A percentile compares a stretch with the other conserved stretches of the same genome.
These are phyloP conservation scores for Phrynocephalus versicolor DNA, from an alignment of 2,113 vertebrate species.

Conservation along the genomic window DNA sequence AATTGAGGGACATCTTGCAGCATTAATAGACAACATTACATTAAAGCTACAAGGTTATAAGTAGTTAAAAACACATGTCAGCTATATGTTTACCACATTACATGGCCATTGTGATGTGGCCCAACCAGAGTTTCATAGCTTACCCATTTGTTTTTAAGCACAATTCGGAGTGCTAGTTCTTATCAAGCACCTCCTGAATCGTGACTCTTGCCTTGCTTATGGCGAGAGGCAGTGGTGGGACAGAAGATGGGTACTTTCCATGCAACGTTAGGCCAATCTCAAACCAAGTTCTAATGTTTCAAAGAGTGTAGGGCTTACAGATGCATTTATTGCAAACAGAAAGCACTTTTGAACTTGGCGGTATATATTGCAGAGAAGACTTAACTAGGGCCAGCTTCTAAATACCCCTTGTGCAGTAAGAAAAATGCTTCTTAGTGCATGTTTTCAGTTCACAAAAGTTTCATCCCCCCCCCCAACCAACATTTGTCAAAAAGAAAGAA, in stretches of 20 bases:
- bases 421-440: neutral
- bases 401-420: neutral
- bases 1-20: too few relatives aligned
- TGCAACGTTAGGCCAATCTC: neutral
- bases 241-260: neutral
- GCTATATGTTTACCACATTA: too few relatives aligned
- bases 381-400: neutral
- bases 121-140: neutral
- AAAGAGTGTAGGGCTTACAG: neutral
- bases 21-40: too few relatives aligned
- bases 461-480: neutral
- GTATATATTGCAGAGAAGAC: neutral
- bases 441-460: neutral
- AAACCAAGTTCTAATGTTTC: neutral
- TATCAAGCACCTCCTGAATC: too few relatives aligned
- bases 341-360: neutral
- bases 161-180: too few relatives aligned
- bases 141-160: too few relatives aligned
- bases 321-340: neutral
- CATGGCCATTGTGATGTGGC: neutral
- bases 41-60: too few relatives aligned
- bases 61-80: too few relatives aligned
- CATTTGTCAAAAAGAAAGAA: too few relatives aligned
- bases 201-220: neutral
- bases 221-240: neutral